Percentiles rank a stretch among this genome's conserved stretches.
Conservation (phyloP, 2,797 vertebrate species). For the Rhinella marina region DNA sequence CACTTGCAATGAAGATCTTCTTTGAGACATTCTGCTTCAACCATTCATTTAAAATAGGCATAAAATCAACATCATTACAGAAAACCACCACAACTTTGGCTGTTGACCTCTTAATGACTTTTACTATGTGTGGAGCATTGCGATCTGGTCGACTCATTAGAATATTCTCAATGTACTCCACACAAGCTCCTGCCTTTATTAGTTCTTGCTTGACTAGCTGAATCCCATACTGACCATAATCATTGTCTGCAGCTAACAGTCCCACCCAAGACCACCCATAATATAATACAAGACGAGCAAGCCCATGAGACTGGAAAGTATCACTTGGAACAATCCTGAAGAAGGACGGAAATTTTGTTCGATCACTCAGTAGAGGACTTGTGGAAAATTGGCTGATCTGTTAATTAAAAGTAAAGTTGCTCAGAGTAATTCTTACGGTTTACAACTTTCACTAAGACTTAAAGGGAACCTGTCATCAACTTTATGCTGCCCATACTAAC, state of each 20-base stretch:
- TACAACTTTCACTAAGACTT: too few species aligned
- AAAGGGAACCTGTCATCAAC: too few species aligned
- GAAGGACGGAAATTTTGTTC: slow-evolving; percentile 42
- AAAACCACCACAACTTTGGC: slow-evolving; percentile 35
- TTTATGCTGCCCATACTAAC: too few species aligned
- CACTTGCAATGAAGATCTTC: background rate
- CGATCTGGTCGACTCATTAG: background rate
- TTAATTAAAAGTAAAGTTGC: background rate
- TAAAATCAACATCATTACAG: background rate
- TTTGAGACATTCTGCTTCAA: background rate
- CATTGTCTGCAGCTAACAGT: slow-evolving; percentile 38
- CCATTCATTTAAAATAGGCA: slow-evolving; percentile 6
- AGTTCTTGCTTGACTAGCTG: slow-evolving; percentile 27
- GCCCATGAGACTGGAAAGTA: slow-evolving; percentile 16
- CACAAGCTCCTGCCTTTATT: background rate
- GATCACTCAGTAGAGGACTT: slow-evolving; percentile 27
- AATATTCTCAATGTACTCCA: slow-evolving; percentile 30
- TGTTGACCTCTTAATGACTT: slow-evolving; percentile 4
- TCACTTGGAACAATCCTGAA: slow-evolving; percentile 44
- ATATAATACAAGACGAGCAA: slow-evolving; percentile 40
- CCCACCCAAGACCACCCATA: slow-evolving; percentile 51
- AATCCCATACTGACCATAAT: slow-evolving; percentile 38
- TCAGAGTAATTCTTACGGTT: too few species aligned
- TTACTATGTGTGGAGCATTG: slow-evolving; percentile 1
- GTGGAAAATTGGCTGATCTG: slow-evolving; percentile 39